A percentile compares a stretch with the other conserved stretches of the same genome.
Evolutionary conservation across 1,140 invertebrate genomes (phyloP).

Genomic region (Neelides sp.): DNA sequence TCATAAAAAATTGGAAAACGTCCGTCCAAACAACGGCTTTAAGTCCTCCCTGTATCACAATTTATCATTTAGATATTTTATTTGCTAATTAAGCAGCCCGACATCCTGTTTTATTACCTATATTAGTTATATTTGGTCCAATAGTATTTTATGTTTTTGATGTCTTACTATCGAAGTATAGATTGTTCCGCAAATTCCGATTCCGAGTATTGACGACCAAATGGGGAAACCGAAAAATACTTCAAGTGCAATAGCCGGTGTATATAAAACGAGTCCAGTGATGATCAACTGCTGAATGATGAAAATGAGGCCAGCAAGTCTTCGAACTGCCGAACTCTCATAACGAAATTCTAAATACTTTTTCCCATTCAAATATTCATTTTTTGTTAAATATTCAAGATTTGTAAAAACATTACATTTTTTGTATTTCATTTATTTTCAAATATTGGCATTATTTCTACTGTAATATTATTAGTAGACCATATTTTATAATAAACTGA

Average conservation of each 20-base stretch:
- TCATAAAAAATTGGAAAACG: constrained; percentile 25
- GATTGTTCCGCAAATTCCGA: constrained; percentile 24
- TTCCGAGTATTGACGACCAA: constrained; percentile 13
- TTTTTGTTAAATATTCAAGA: background rate
- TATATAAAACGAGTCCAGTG: constrained; percentile 10
- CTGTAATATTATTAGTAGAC: background rate
- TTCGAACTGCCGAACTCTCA: constrained; percentile 20
- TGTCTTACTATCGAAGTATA: constrained; percentile 27
- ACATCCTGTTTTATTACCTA: too few relatives aligned
- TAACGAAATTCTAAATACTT: constrained; percentile 28
- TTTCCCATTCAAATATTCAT: background rate
- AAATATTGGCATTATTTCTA: background rate
- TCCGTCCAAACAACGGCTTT: constrained; percentile 27
- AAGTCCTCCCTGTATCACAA: constrained; percentile 15
- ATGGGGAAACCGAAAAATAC: constrained; percentile 8
- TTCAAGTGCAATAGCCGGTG: constrained; percentile 12
- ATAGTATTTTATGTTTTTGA: too few relatives aligned
- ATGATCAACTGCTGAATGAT: constrained; percentile 20
- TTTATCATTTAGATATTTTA: too few relatives aligned
- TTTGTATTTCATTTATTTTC: background rate
- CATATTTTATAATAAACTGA: background rate
- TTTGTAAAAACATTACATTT: background rate
- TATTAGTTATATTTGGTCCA: too few relatives aligned
- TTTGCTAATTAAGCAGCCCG: too few relatives aligned
- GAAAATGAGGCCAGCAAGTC: constrained; percentile 18